Percentiles rank a stretch among this genome's conserved stretches.
phyloP scores from a whole-genome alignment of 1,140 invertebrate species.

The Pseudomyrmex pallidus region DNA sequence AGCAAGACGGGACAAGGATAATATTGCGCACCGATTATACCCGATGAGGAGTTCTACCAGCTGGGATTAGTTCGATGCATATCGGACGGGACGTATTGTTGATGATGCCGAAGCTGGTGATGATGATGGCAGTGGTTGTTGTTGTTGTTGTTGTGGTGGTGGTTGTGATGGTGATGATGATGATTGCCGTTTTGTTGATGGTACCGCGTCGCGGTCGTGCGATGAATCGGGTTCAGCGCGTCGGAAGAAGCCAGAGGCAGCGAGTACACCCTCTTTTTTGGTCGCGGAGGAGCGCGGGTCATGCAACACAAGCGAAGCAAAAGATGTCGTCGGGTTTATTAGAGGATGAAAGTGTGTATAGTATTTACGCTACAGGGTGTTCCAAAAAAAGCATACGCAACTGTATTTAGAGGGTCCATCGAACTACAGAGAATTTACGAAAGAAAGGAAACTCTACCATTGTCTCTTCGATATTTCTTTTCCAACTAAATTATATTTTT shows the following conservation, averaged over 20 bases:
- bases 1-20: constrained; percentile 66
- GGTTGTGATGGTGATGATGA: constrained; percentile 77
- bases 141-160: constrained; percentile 67
- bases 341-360: constrained; percentile 47
- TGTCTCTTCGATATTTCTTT: too few relatives aligned
- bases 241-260: constrained; percentile 84
- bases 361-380: constrained; percentile 36
- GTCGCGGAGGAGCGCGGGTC: constrained; percentile 77
- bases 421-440: too few relatives aligned
- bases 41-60: constrained; percentile 78
- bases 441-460: background rate
- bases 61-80: constrained; percentile 83
- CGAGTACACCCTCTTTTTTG: constrained; percentile 86
- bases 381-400: constrained; percentile 22
- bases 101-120: constrained; percentile 76
- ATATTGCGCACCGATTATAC: constrained; percentile 64
- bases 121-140: constrained; percentile 72
- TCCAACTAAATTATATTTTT: too few relatives aligned
- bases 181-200: constrained; percentile 81
- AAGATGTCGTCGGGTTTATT: constrained; percentile 72
- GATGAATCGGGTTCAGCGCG: constrained; percentile 83
- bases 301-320: constrained; percentile 85
- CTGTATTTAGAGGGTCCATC: too few relatives aligned
- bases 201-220: constrained; percentile 82
- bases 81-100: constrained; percentile 81